Base-by-base conservation (phyloP, 2,888 invertebrate species). In the Junonia oenone region DNA sequence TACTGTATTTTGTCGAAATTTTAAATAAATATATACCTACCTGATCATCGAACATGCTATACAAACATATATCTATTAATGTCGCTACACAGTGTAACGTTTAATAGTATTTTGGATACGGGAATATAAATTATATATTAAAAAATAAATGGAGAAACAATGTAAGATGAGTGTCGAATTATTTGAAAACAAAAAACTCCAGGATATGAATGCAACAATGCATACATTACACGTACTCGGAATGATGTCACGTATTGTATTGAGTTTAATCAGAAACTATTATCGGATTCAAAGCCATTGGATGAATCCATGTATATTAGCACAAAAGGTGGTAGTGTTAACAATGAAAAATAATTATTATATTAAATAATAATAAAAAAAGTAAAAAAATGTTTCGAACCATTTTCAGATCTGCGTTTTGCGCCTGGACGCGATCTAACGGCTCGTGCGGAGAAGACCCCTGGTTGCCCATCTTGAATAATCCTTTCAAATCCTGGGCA, bases 381-480 rank as follows among this genome's bases (percentile, higher is more conserved):
- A 51, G 46, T 52, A 22, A 22, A 22, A 22, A 22, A 22, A 22
- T 22, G 5, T 56, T 33, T 49, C 78, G 63, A 77, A 90, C 90
- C 90, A 88, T 90, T 84, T 90, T 90, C 62, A 90, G 82, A 70
- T 90, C 89, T 58, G 78, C 66, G 68, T 82, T 79, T 64, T 87
- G 90, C 61, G 90, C 82, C 68, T 90, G 89, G 63, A 92, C 93
- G 80, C 94, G 92, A 78, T 95, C 95, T 80, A 96, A 91, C 69
- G 96, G 95, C 84, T 95, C 95, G 84, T 96, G 96, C 67, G 93
- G 92, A 75, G 95, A 94, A 68, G 96, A 95, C 75, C 95, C 94
- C 85, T 95, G 95, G 83, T 96, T 96, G 75, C 96, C 96, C 96
- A 95, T 96, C 68, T 65, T 83, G 54, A 38, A 26, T 51, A 31